Conservation (phyloP, 2,113 vertebrate genomes). For the Columba livia region DNA sequence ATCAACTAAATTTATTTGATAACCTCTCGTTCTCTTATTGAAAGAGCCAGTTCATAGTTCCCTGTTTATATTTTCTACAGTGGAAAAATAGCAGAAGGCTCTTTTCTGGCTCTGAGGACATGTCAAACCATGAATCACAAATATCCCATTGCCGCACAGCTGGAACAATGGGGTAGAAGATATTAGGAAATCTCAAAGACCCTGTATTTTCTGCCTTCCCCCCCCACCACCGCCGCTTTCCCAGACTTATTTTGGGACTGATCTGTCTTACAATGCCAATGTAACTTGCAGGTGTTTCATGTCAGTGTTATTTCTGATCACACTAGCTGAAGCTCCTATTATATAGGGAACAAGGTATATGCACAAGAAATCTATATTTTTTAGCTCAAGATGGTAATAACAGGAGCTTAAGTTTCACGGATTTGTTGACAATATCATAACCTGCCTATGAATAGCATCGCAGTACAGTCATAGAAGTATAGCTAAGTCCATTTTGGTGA, state of each 20-base stretch:
- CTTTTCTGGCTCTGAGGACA: neutral
- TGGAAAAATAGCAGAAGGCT: neutral
- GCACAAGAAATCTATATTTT: neutral
- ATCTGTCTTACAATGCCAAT: neutral
- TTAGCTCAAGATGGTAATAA: neutral
- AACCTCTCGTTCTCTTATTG: neutral
- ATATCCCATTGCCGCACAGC: neutral
- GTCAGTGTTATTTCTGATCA: neutral
- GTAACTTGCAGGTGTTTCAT: neutral
- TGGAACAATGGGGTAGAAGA: neutral
- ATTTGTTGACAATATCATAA: conserved; percentile 20
- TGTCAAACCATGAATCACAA: neutral
- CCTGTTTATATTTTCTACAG: neutral
- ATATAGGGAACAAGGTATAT: neutral
- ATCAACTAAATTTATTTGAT: neutral
- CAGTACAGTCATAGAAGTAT: neutral
- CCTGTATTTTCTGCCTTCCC: neutral
- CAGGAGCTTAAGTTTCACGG: conserved; percentile 16
- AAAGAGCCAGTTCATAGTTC: neutral
- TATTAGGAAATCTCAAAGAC: neutral
- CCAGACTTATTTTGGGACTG: neutral
- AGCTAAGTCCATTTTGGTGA: conserved; percentile 22
- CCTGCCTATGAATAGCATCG: conserved; percentile 12
- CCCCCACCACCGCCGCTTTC: neutral
- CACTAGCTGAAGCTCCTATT: neutral